Base-by-base conservation (phyloP, 2,797 vertebrate species). In the Hydrolagus colliei region DNA sequence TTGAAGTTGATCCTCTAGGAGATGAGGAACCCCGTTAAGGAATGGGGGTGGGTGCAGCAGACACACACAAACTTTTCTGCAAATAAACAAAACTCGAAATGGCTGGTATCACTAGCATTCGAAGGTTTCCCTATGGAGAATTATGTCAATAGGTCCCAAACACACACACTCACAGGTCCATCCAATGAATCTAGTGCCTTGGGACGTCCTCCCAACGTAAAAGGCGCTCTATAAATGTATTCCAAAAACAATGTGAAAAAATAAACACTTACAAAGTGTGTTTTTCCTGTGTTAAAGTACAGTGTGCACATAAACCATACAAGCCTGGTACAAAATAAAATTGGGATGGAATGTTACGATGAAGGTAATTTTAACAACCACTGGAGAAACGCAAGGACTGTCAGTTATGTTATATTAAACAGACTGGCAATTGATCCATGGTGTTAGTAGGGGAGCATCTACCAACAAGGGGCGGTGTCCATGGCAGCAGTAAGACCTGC, bases 401-500 rank as follows among this genome's bases (percentile, higher is more conserved):
- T 84, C 68, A 84, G 32, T 71, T 52, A 67, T 13, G 67, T 41
- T 52, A 71, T 71, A 71, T 71, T 52, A 41, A 35, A 68, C 79
- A 82, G 20, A 10, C 9, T 41, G 20, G 27, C 27, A 88, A 78
- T 88, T 88, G 75, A 88, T 88, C 88, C 16, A 41, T 41, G 1
- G 11, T 4, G 62, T 84, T 52, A 84, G 32, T 71, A 12, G 11
- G 18, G 79, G 65, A 9, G 41, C 86, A 62, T n/a, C 32, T 41
- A 71, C 79, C 65, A 68, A 84, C 2, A 41, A 87, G 88, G 87
- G 86, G 86, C 90, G 86, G 86, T 88, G 90, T 91, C 89, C 91
- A 91, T 68, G 86, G 92, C 89, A 93, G 91, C 90, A 87, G 88
- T 86, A 90, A 91, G 90, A 89, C 90, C 91, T 90, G 90, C 91